Evolutionary conservation across 2,888 invertebrate species (phyloP), one percentile per base, ranked within the genome.

Genomic region (Drosophila subquinaria): DNA sequence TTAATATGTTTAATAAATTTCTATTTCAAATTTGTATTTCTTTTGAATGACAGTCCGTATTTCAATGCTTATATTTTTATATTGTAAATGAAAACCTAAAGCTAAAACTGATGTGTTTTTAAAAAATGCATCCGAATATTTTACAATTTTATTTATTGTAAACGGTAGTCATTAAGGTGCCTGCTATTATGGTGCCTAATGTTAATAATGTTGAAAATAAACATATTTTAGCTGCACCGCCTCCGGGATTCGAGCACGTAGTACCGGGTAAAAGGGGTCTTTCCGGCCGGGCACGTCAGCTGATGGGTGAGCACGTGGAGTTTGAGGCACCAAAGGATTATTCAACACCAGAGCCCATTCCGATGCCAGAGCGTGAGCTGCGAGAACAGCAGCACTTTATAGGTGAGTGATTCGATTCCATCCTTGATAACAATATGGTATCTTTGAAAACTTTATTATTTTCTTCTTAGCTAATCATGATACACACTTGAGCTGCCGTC

Each of bases 311-410:
- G 5, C 3, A 9, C 6, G 20, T 71, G 0, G n/a, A 0, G 8
- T 1, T 4, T 0, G 27, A 2, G 8, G 3, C 9, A 1, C 8
- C 50, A 1, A 13, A 0, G 0, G 33, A 40, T 0, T 71, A 74
- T 30, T 8, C 42, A 6, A 61, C 66, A 1, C 70, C 79, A 3
- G 4, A 3, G 11, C 57, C 80, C 11, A 70, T 70, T 51, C 6
- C 11, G 5, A 10, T 13, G 23, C 43, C 50, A 3, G 57, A 69
- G n/a, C 38, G 27, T 0, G 60, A 71, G 27, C 48, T 80, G 20
- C 47, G 62, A 0, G 79, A 80, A 15, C 42, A 75, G 0, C 48
- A 52, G 27, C 75, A 78, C 50, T 80, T 80, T 5, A 53, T 78
- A 15, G 69, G 79, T 80, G 6, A 68, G 60, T 35, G 3, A 23